Evolutionary conservation across 2,797 vertebrate genomes (phyloP).

Genomic region (Pyrrhura leucotis): DNA sequence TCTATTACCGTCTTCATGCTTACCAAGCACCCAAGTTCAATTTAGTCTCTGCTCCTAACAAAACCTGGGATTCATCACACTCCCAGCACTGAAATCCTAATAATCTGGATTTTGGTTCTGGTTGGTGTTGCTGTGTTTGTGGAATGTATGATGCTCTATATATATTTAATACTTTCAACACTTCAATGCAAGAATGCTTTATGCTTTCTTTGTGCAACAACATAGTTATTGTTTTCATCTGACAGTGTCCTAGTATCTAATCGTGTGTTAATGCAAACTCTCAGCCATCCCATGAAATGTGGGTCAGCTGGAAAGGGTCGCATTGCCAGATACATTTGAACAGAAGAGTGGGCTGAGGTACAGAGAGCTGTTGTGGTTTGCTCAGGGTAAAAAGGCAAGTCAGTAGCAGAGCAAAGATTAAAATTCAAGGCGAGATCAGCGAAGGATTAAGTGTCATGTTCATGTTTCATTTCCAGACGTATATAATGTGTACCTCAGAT

Average conservation of each 20-base stretch:
- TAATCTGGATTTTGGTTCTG: background rate
- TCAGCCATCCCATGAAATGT: background rate
- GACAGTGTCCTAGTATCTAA: background rate
- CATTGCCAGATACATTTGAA: background rate
- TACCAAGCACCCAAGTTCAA: background rate
- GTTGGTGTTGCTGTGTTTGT: background rate
- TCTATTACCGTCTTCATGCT: background rate
- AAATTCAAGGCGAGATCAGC: conserved; percentile 50
- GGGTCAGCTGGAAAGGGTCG: conserved; percentile 1
- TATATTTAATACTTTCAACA: background rate
- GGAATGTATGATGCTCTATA: background rate
- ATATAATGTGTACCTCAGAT: background rate
- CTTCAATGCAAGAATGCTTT: background rate
- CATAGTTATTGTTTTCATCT: background rate
- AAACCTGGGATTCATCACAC: background rate
- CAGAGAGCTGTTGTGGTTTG: background rate
- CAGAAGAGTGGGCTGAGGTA: conserved; percentile 42
- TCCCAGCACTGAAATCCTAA: background rate
- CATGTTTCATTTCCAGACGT: conserved; percentile 33
- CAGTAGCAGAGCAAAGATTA: conserved; percentile 27
- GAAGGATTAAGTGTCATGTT: background rate
- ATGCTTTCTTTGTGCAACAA: background rate
- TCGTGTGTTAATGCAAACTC: background rate
- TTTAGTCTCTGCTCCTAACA: background rate
- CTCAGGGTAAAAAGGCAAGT: conserved; percentile 42